Evolutionary conservation across 2,888 invertebrate species (phyloP), one percentile per base, ranked within the genome.

Genomic region (Tanaodytes sp.): DNA sequence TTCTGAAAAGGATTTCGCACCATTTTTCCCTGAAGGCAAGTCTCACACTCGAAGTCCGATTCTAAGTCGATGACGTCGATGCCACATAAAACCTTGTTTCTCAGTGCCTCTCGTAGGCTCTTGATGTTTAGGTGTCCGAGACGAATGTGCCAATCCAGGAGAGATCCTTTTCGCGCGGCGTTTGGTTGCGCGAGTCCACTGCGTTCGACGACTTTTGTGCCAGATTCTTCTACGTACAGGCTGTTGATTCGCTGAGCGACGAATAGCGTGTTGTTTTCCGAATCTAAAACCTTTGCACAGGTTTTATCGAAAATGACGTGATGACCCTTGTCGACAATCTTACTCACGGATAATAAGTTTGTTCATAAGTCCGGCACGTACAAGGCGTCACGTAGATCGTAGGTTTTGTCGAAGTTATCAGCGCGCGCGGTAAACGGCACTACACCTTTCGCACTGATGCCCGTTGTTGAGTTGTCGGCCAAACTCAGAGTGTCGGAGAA

Each of bases 21-120:
- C 71, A 74, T 71, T 19, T 73, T 73, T n/a, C 71, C 66, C 2
- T 51, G 61, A 1, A 65, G 31, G 19, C 74, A 73, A 14, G 62
- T 15, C 19, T 73, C 68, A 43, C 72, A 72, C 1, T 51, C 30
- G n/a, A 61, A 46, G 8, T 64, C 46, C 4, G 46, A 36, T 16
- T 64, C 45, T 15, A 33, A 9, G 18, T 52, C 40, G 2, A 1
- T 12, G 12, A 39, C 14, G 15, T 52, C 33, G 4, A 63, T 9
- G 1, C 62, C 54, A 1, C 16, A 5, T 12, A 61, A 16, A 2
- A 16, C 8, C 16, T 23, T 36, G 5, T 33, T 51, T 11, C 27
- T 33, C 2, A 19, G 1, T 1, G 43, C 49, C 2, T 14, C 36
- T 15, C 42, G 42, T 36, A 61, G 6, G 18, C 9, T 11, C 11